Evolutionary conservation across 92 coral and sea anemone genomes (phyloP), one percentile per base, ranked within the genome.

Genomic region (Siderastrea siderea): DNA sequence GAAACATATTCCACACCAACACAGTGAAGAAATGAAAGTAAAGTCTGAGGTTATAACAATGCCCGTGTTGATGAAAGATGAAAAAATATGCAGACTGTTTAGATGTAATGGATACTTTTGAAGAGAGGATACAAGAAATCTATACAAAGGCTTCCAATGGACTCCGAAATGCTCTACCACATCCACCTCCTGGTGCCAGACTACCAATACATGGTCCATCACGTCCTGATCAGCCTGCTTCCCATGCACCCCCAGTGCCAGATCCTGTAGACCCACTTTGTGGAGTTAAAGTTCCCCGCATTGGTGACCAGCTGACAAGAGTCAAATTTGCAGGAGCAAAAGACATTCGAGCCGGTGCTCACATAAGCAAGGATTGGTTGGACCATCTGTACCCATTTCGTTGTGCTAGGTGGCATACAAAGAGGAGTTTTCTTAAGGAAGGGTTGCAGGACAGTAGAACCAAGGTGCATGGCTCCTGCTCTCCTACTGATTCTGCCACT

Each of bases 241-340:
- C 92, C 45, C 94, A 83, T 84, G 46, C 74, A 45, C 92, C 89
- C 26, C 89, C 94, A 10, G 47, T 68, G 26, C 75, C 50, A 47
- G 70, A 81, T 15, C 60, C 68, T 13, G 85, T 6, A 67, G 94
- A 86, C 55, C 88, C 87, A 61, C 87, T 91, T 43, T 59, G 67
- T 17, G 91, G 91, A 8, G 81, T 91, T 12, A 87, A 47, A 6
- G 90, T 92, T 43, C 95, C 89, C 4, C 84, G 83, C 70, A 85
- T 85, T 17, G 95, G 92, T 5, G 92, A 92, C 72, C 92, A 92
- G 62, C 64, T 89, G 19, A 92, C 95, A 2, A 85, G 95, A 19
- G 88, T 88, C 26, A 68, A 92, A 7, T 88, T 92, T 85, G 92
- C 86, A 6, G 95, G 92, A 3, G 90, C 92, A 5, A 92, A 88